phyloP scores from a whole-genome alignment of 2,888 invertebrate genomes.

The Cerceris ruficornis region DNA sequence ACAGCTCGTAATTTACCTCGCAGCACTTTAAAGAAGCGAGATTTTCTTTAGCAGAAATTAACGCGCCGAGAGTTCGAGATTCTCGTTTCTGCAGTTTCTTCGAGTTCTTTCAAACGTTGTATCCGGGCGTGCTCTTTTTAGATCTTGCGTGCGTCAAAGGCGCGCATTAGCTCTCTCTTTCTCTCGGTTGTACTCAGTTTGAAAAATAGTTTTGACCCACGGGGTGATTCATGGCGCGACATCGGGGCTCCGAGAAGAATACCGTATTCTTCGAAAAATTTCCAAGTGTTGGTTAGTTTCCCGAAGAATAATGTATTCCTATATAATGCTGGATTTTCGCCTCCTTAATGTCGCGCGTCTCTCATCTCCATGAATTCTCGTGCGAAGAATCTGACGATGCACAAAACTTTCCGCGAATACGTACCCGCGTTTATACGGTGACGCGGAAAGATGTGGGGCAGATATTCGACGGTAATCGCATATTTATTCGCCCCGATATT shows the following conservation, averaged over 20 bases:
- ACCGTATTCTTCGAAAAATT: constrained; percentile 2
- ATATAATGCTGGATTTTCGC: background rate
- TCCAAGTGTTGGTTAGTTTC: background rate
- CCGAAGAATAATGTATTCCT: constrained; percentile 1
- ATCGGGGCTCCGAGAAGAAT: background rate
- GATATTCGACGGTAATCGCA: too few species aligned
- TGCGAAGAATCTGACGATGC: background rate
- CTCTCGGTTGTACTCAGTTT: background rate
- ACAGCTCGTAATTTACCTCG: too few species aligned
- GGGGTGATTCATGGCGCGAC: background rate
- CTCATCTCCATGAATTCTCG: background rate
- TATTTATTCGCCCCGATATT: too few species aligned
- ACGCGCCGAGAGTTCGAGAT: background rate
- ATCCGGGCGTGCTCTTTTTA: background rate
- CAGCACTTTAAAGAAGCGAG: too few species aligned
- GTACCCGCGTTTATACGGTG: too few species aligned
- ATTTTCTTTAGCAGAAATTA: background rate
- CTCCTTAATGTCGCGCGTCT: background rate
- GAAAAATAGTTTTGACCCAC: background rate
- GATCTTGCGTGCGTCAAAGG: background rate
- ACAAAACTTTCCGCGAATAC: background rate
- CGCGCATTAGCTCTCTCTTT: background rate
- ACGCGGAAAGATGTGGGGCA: too few species aligned
- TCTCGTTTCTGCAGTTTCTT: background rate
- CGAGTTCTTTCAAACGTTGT: background rate